These are phyloP conservation scores for Sylvietta virens DNA, from an alignment of 2,113 vertebrate species.

Conservation along the genomic window DNA sequence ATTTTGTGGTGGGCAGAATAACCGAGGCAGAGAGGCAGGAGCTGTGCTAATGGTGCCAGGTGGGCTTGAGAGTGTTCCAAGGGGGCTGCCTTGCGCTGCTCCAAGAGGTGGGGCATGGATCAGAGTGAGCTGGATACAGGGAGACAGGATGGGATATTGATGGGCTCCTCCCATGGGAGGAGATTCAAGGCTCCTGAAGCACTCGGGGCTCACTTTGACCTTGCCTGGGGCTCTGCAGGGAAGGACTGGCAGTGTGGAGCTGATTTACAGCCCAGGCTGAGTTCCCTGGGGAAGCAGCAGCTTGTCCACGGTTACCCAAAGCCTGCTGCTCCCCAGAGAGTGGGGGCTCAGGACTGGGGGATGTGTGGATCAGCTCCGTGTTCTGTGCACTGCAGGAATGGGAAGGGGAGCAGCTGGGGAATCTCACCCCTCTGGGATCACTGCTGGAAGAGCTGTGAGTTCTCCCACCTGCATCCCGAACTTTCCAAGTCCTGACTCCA, in stretches of 20 bases:
- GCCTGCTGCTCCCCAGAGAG: background rate
- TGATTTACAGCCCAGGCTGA: background rate
- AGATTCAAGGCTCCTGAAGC: background rate
- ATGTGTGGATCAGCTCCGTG: background rate
- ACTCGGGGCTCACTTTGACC: background rate
- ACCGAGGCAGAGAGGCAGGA: background rate
- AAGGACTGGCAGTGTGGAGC: rapidly evolving
- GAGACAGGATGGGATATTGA: background rate
- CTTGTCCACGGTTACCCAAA: background rate
- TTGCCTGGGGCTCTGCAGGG: background rate
- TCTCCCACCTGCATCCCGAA: background rate
- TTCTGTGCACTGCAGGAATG: rapidly evolving
- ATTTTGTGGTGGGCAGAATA: background rate
- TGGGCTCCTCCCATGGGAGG: background rate
- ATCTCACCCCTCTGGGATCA: background rate
- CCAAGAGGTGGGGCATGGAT: background rate
- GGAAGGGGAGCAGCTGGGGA: background rate
- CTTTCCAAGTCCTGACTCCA: background rate
- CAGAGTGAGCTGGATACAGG: background rate
- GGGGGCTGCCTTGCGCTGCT: background rate
- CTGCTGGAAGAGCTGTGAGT: background rate
- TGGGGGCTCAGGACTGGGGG: too few relatives aligned
- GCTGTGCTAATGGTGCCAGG: background rate
- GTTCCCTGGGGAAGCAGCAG: background rate
- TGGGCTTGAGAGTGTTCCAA: background rate